These are phyloP conservation scores for Cyphotilapia sp. DNA, from an alignment of 2,113 vertebrate genomes.

Conservation along the genomic window DNA sequence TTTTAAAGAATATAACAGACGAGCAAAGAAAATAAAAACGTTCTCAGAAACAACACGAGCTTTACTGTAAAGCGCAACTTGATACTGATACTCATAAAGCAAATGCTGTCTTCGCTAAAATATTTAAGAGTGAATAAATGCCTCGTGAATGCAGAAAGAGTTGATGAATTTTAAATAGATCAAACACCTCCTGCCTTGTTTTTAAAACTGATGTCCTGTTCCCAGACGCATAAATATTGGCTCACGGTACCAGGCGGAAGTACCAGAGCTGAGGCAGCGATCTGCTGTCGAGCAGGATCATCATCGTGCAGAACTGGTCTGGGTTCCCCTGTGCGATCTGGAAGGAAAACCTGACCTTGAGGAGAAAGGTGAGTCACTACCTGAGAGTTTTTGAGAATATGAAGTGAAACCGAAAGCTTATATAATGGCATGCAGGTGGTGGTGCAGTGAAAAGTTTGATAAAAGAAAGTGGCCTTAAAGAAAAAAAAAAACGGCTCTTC, in stretches of 20 bases:
- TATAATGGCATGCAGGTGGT: neutral
- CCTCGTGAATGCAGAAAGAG: neutral
- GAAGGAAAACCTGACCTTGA: conserved; percentile 74
- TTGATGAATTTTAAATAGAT: neutral
- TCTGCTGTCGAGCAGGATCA: conserved; percentile 77
- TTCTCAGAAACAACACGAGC: neutral
- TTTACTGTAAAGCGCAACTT: neutral
- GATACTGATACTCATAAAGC: neutral
- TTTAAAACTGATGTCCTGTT: neutral
- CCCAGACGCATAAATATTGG: conserved; percentile 94
- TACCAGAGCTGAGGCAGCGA: conserved; percentile 80
- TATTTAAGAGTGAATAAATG: neutral
- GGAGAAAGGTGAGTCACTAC: conserved; percentile 73
- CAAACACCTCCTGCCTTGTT: neutral
- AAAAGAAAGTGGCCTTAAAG: neutral
- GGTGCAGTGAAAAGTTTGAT: neutral
- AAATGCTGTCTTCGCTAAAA: neutral
- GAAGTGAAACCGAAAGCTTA: neutral
- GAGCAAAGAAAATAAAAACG: neutral
- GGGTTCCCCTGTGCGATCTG: conserved; percentile 76
- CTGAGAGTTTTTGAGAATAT: neutral
- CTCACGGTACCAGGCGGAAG: conserved; percentile 90
- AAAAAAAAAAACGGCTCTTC: accelerated
- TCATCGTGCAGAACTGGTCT: conserved; percentile 85
- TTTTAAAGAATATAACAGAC: conserved; percentile 1